These are phyloP conservation scores for Thaumetopoea pityocampa DNA, from an alignment of 1,140 invertebrate species.

Conservation along the genomic window DNA sequence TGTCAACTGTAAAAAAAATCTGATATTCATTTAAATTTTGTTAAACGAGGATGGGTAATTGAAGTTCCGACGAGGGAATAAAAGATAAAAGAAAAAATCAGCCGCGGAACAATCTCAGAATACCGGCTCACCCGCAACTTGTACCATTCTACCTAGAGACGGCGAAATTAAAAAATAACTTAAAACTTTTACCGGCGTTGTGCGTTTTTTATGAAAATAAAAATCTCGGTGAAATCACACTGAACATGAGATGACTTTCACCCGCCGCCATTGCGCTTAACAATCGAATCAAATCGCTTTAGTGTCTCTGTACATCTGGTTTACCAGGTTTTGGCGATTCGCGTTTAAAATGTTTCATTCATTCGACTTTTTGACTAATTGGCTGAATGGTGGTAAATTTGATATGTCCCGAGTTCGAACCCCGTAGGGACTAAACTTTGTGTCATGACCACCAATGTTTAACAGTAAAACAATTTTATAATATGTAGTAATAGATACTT, in stretches of 20 bases:
- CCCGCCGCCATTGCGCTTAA: not conserved
- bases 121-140: not conserved
- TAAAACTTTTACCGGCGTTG: constrained; percentile 13
- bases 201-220: constrained; percentile 13
- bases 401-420: too few relatives aligned
- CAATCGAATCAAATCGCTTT: constrained; percentile 1
- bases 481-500: too few relatives aligned
- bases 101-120: not conserved
- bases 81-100: not conserved
- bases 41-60: too few relatives aligned
- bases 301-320: not conserved
- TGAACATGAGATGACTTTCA: constrained; percentile 8
- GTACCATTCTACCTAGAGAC: constrained; percentile 1
- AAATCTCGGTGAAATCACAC: constrained; percentile 11
- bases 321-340: not conserved
- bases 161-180: constrained; percentile 10
- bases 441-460: too few relatives aligned
- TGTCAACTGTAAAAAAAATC: too few relatives aligned
- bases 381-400: too few relatives aligned
- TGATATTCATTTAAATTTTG: too few relatives aligned
- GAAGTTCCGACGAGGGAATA: too few relatives aligned
- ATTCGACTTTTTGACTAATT: too few relatives aligned
- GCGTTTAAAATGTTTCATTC: too few relatives aligned
- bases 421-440: too few relatives aligned
- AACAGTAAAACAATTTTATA: too few relatives aligned